These are phyloP conservation scores for Trichonephila clavata DNA, from an alignment of 1,140 invertebrate genomes.

Conservation along the genomic window DNA sequence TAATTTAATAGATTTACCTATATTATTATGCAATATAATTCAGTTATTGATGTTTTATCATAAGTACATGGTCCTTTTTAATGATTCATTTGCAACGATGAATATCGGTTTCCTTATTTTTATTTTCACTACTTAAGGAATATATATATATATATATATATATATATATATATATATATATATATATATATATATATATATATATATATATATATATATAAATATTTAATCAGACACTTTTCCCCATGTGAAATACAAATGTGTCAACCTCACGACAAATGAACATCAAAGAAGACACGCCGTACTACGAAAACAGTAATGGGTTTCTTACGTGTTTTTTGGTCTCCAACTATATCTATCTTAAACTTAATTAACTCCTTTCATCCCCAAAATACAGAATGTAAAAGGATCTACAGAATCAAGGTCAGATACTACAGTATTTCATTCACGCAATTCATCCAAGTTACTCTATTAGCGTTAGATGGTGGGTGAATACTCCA, in stretches of 20 bases:
- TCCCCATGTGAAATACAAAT: not conserved
- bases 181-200: too few species aligned
- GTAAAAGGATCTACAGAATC: not conserved
- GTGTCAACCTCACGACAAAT: not conserved
- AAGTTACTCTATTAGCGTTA: not conserved
- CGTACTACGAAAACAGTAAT: conserved; percentile 29
- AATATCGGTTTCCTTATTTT: not conserved
- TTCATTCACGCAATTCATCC: conserved; percentile 8
- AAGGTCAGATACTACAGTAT: not conserved
- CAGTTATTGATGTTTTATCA: too few species aligned
- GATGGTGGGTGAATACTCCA: not conserved
- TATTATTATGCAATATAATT: too few species aligned
- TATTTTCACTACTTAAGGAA: not conserved
- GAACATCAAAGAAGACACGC: conserved; percentile 19
- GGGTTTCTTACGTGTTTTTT: conserved; percentile 50
- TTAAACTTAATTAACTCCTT: conserved; percentile 47
- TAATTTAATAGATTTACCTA: too few species aligned
- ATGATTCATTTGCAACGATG: not conserved
- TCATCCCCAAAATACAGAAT: not conserved
- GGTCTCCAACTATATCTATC: conserved; percentile 30
- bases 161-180: too few species aligned
- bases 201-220: not conserved
- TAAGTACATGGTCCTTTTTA: not conserved
- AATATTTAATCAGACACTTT: conserved; percentile 45
- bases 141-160: not conserved